A percentile compares a stretch with the other conserved stretches of the same genome.
These are phyloP conservation scores for Cheirogaleus major DNA, from an alignment of 2,797 vertebrate genomes.

Conservation along the genomic window DNA sequence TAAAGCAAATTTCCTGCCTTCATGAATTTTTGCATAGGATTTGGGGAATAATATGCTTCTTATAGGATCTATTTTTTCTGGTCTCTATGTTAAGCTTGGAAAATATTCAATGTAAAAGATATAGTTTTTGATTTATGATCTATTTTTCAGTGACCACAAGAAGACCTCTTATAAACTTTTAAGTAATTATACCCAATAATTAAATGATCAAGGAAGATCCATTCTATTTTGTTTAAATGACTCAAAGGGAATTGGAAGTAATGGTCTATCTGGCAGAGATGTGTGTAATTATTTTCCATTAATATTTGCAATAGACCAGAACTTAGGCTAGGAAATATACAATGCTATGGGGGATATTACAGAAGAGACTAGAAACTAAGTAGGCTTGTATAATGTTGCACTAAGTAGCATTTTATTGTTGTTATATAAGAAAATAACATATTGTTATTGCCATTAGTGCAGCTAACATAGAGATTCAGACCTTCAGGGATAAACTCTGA, in stretches of 20 bases:
- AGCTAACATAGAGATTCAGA: conserved; percentile 42
- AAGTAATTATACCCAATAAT: conserved; percentile 51
- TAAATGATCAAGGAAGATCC: conserved; percentile 59
- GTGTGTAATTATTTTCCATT: conserved; percentile 67
- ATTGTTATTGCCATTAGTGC: conserved; percentile 59
- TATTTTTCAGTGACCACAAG: not conserved
- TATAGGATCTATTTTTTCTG: not conserved
- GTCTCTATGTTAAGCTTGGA: conserved; percentile 12
- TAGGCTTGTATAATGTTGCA: conserved; percentile 52
- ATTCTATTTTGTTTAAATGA: conserved; percentile 57
- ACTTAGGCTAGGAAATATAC: conserved; percentile 37
- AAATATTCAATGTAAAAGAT: conserved; percentile 3
- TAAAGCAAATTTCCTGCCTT: not conserved
- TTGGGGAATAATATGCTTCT: not conserved
- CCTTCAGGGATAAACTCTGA: conserved; percentile 44
- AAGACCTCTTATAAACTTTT: conserved; percentile 41
- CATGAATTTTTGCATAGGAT: not conserved
- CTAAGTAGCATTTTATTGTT: conserved; percentile 64
- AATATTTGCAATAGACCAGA: conserved; percentile 67
- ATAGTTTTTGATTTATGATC: not conserved
- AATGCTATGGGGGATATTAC: conserved; percentile 30
- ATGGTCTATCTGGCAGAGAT: conserved; percentile 47
- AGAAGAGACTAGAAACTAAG: conserved; percentile 58
- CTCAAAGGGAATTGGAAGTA: conserved; percentile 56
- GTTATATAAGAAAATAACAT: conserved; percentile 69